A percentile compares a stretch with the other conserved stretches of the same genome.
These are phyloP conservation scores for Campylorhamphus procurvoides DNA, from an alignment of 2,113 vertebrate genomes.

Conservation along the genomic window DNA sequence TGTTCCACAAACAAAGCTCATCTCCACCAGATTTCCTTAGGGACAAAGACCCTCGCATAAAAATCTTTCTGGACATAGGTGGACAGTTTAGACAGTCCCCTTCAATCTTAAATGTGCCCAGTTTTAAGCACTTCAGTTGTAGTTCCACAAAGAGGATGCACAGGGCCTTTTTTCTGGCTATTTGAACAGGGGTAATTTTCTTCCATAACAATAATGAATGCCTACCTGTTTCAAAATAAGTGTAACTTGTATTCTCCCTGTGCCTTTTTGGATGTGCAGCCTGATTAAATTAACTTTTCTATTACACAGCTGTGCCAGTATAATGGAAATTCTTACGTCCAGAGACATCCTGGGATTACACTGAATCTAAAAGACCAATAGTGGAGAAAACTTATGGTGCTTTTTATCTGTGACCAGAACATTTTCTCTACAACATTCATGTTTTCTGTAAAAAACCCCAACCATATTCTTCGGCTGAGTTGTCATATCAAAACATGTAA, in stretches of 20 bases:
- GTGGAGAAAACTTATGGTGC: background rate
- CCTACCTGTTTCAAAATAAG: constrained; percentile 23
- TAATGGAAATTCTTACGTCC: background rate
- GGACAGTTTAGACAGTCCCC: background rate
- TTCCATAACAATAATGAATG: constrained; percentile 13
- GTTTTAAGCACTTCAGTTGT: background rate
- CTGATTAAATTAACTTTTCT: background rate
- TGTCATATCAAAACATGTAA: background rate
- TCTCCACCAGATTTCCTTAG: background rate
- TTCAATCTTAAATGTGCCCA: background rate
- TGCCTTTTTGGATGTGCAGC: background rate
- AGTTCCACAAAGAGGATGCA: background rate
- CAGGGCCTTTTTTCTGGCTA: background rate
- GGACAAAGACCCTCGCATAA: background rate
- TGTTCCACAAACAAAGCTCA: background rate
- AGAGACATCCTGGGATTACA: background rate
- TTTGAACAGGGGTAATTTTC: background rate
- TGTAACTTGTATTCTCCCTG: background rate
- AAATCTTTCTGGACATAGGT: background rate
- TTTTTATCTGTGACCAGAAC: background rate
- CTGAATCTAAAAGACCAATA: background rate
- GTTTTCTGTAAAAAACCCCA: background rate
- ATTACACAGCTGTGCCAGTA: background rate
- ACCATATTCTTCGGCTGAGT: background rate
- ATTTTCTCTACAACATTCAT: background rate